Evolutionary conservation across 1,140 invertebrate genomes (phyloP).

Genomic region (Venturia canescens): DNA sequence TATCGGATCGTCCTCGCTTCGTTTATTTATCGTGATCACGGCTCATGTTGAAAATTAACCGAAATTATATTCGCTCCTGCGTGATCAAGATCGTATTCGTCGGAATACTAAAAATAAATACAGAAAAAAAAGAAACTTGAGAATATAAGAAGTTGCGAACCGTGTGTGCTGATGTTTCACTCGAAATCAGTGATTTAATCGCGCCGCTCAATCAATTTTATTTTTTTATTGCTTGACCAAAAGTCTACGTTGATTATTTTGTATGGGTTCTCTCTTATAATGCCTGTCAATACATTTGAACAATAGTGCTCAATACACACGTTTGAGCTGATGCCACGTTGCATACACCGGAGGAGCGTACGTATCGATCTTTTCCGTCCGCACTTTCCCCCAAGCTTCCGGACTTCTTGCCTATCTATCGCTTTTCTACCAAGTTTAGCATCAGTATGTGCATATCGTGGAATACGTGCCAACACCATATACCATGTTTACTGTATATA

Average conservation of each 20-base stretch:
- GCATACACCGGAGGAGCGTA: not conserved
- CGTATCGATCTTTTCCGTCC: conserved; percentile 22
- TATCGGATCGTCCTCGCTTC: not conserved
- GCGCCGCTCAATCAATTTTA: too few species aligned
- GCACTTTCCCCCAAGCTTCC: not conserved
- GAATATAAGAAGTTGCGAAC: too few species aligned
- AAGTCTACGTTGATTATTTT: too few species aligned
- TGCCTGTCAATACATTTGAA: not conserved
- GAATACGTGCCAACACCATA: not conserved
- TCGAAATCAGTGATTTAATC: too few species aligned
- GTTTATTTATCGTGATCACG: conserved; percentile 11
- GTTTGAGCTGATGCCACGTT: not conserved
- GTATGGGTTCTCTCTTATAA: not conserved
- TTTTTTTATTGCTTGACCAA: too few species aligned
- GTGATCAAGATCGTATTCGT: too few species aligned
- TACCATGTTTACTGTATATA: conserved; percentile 28
- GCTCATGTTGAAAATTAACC: too few species aligned
- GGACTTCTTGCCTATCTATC: not conserved
- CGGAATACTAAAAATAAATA: too few species aligned
- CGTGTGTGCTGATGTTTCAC: too few species aligned
- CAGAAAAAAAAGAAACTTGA: too few species aligned
- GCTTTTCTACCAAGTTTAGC: not conserved
- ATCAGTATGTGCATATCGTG: not conserved
- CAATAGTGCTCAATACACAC: not conserved
- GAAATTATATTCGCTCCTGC: too few species aligned